Evolutionary conservation across 2,797 vertebrate genomes (phyloP).

Genomic region (Miichthys miiuy): DNA sequence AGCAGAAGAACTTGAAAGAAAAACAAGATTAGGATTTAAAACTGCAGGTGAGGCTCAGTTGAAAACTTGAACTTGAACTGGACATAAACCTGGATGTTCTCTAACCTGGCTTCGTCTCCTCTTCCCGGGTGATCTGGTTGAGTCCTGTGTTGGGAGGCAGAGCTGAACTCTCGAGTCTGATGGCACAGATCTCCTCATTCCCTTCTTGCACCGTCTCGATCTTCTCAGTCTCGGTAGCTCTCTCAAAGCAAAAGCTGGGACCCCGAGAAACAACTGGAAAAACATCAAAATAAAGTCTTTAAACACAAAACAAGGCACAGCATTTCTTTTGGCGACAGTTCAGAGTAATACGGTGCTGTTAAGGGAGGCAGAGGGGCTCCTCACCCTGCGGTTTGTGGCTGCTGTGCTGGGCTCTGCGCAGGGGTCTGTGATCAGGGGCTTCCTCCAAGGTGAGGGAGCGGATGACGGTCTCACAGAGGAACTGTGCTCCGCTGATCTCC

Average conservation of each 20-base stretch:
- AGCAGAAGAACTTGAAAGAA: slow-evolving; percentile 52
- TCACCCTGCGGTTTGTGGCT: slow-evolving; percentile 83
- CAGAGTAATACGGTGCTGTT: neutral
- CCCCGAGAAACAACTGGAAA: slow-evolving; percentile 67
- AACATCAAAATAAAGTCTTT: neutral
- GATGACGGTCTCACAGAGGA: slow-evolving; percentile 98
- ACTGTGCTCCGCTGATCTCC: slow-evolving; percentile 98
- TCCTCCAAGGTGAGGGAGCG: slow-evolving; percentile 96
- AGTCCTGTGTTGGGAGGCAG: slow-evolving; percentile 35
- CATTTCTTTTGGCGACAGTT: neutral
- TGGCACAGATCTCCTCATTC: slow-evolving; percentile 35
- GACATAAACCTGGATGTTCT: neutral
- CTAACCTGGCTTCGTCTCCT: slow-evolving; percentile 72
- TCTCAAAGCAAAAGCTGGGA: slow-evolving; percentile 61
- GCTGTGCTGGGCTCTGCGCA: slow-evolving; percentile 77
- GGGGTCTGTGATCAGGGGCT: slow-evolving; percentile 93
- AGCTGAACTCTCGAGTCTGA: slow-evolving; percentile 62
- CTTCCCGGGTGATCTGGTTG: slow-evolving; percentile 43
- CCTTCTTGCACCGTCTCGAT: slow-evolving; percentile 32
- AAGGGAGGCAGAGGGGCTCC: slow-evolving; percentile 23
- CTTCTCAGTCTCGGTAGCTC: slow-evolving; percentile 52
- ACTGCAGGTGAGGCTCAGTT: neutral
- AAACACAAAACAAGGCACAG: neutral
- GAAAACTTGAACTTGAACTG: too few relatives aligned
- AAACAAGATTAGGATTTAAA: slow-evolving; percentile 3